phyloP scores from a whole-genome alignment of 2,888 invertebrate genomes.

The Apotomis turbidana region DNA sequence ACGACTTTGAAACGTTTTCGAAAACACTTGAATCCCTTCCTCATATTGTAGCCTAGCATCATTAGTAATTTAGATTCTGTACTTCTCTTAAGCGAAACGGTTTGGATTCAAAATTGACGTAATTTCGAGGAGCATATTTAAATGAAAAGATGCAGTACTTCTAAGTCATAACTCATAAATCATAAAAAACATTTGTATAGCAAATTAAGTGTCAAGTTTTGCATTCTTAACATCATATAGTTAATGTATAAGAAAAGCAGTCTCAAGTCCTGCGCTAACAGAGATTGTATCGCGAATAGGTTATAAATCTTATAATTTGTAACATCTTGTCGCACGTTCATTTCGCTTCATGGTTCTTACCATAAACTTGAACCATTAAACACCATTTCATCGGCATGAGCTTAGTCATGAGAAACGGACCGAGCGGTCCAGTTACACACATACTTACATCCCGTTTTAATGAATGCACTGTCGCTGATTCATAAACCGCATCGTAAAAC shows the following conservation, averaged over 20 bases:
- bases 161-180: not conserved
- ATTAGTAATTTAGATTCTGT: not conserved
- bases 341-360: slow-evolving; percentile 28
- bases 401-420: slow-evolving; percentile 59
- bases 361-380: slow-evolving; percentile 43
- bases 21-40: slow-evolving; percentile 17
- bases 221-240: no score
- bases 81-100: not conserved
- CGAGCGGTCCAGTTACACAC: slow-evolving; percentile 55
- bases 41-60: not conserved
- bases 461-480: slow-evolving; percentile 69
- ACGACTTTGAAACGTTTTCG: slow-evolving; percentile 24
- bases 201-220: no score
- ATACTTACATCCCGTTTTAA: slow-evolving; percentile 63
- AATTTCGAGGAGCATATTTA: not conserved
- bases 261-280: not conserved
- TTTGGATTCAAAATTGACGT: not conserved
- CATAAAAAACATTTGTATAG: no score
- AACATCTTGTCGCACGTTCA: slow-evolving; percentile 15
- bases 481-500: slow-evolving; percentile 68
- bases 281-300: not conserved
- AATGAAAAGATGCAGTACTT: not conserved
- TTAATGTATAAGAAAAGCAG: not conserved
- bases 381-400: slow-evolving; percentile 47
- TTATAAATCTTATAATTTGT: slow-evolving; percentile 17